phyloP scores from a whole-genome alignment of 1,140 invertebrate species.

The Microvelia longipes region DNA sequence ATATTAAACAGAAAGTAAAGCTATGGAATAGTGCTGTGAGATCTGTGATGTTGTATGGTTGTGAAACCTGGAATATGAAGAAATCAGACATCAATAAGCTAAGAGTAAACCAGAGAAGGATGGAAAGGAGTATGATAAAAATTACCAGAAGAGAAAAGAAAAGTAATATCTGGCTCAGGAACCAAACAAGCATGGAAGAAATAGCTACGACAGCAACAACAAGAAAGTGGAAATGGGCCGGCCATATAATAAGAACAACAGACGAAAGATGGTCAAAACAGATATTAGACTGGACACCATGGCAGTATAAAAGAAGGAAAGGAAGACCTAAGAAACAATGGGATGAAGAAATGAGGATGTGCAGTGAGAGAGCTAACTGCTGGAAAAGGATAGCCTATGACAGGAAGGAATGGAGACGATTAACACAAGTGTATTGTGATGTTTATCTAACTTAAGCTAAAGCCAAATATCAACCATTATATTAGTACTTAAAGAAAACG shows the following conservation, averaged over 20 bases:
- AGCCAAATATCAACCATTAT: no score
- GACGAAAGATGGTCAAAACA: no score
- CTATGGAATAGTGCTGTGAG: background rate
- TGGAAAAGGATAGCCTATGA: no score
- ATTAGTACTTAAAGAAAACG: no score
- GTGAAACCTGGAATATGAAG: background rate
- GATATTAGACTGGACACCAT: no score
- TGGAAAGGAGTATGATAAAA: conserved; percentile 1
- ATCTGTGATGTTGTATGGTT: background rate
- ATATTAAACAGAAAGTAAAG: background rate
- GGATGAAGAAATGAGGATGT: no score
- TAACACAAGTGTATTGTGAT: no score
- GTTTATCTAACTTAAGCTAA: no score
- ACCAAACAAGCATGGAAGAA: background rate
- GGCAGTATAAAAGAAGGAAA: no score
- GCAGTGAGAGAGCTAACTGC: no score
- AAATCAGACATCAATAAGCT: background rate
- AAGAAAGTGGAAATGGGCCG: conserved; percentile 2
- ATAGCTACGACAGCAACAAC: background rate
- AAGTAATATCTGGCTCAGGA: background rate
- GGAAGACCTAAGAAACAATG: no score
- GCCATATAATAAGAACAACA: background rate
- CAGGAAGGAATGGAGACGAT: no score
- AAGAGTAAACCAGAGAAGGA: background rate
- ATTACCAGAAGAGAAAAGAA: background rate